Conservation (phyloP, 2,797 vertebrate species). For the Sciurus carolinensis region DNA sequence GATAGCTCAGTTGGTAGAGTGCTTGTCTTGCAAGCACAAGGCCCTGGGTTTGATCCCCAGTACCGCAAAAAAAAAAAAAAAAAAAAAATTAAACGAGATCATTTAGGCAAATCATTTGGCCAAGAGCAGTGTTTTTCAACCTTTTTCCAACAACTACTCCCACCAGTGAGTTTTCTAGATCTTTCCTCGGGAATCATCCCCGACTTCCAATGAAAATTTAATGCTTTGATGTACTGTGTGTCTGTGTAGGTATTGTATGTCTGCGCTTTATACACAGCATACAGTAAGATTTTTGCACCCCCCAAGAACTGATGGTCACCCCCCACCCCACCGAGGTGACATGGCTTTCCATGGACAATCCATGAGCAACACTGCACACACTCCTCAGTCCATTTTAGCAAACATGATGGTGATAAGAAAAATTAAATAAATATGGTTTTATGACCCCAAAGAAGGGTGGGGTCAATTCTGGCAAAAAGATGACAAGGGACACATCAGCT, state of each 20-base stretch:
- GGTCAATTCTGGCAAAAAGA: neutral
- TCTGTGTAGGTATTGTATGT: neutral
- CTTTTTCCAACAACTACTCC: neutral
- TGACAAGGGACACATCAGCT: neutral
- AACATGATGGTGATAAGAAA: neutral
- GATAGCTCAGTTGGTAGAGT: no score
- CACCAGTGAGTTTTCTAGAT: neutral
- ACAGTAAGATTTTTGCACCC: neutral
- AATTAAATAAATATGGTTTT: neutral
- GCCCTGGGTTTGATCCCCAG: no score
- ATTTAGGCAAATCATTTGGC: constrained; percentile 18
- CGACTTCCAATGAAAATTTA: constrained; percentile 13
- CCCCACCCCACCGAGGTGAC: neutral
- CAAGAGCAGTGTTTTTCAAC: neutral
- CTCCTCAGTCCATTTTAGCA: neutral
- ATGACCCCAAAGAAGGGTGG: neutral
- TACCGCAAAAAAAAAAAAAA: no score
- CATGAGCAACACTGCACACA: neutral
- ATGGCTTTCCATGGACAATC: neutral
- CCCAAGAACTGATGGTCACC: neutral
- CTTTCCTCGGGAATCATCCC: neutral
- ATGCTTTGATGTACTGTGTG: neutral
- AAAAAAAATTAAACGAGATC: constrained; percentile 13
- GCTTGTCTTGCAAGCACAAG: no score
- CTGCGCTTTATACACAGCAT: neutral